Base-by-base conservation (phyloP, 2,113 vertebrate species). In the Laterallus jamaicensis region DNA sequence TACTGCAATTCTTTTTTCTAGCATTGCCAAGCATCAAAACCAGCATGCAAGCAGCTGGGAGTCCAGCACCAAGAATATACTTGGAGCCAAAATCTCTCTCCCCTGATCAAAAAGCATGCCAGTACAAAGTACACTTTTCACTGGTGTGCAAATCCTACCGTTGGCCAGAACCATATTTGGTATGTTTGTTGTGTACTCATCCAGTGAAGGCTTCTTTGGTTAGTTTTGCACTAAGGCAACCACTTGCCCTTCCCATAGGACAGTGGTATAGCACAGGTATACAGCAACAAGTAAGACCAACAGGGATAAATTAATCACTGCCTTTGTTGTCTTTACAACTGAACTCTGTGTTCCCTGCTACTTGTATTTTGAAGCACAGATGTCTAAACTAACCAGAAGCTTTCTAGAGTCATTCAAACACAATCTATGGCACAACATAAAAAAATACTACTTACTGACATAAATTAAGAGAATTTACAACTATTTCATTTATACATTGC, bases 141-240 rank as follows among this genome's bases (percentile, higher is more conserved):
- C 3, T 25, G 50, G 29, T n/a, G 35, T 5, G 13, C 6, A 5
- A 26, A 47, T 8, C 15, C 11, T 5, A 63, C 40, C 9, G 21
- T 14, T 29, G 35, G 6, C 17, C 32, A 54, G 11, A 80, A 39
- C 0, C 8, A 2, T 11, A 7, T 16, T 78, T 74, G 39, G 39
- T 39, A 12, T 63, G 22, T 0, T 0, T n/a, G 9, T 24, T 55
- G 22, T 2, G 0, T 31, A 31, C 17, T 86, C 25, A 22, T n/a
- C 15, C 5, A 17, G 12, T 1, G 6, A 74, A 81, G n/a, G 31
- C 6, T 56, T 19, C 54, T 74, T 9, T 35, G 3, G 10, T 62
- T 21, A 47, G 32, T 49, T 75, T 52, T 49, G n/a, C 15, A 16
- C 20, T 39, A 71, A 42, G 1, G 3, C 11, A 92, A 55, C 17